phyloP scores from a whole-genome alignment of 2,797 vertebrate species.

The Pangasius sanitwongsei region DNA sequence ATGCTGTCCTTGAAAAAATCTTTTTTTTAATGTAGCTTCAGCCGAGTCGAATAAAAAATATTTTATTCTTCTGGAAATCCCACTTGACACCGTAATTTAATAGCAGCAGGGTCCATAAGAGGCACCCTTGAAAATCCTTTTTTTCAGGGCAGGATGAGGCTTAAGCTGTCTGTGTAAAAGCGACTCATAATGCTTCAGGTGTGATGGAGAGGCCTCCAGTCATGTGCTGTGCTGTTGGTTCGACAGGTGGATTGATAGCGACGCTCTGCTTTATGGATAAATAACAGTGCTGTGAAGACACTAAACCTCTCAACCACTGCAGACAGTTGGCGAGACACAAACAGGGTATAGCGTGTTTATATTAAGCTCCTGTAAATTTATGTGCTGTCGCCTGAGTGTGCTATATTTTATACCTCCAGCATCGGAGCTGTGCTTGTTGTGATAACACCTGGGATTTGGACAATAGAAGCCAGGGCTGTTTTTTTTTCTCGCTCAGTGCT shows the following conservation, averaged over 20 bases:
- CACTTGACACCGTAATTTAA: background rate
- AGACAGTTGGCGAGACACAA: constrained; percentile 48
- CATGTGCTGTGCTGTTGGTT: background rate
- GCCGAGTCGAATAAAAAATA: background rate
- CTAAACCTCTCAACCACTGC: constrained; percentile 48
- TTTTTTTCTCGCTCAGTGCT: background rate
- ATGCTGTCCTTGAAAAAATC: background rate
- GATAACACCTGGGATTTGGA: constrained; percentile 52
- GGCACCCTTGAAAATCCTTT: background rate
- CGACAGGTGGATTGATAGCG: background rate
- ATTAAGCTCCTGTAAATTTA: constrained; percentile 56
- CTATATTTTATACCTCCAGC: constrained; percentile 43
- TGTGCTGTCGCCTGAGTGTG: constrained; percentile 54
- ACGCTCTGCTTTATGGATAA: constrained; percentile 5
- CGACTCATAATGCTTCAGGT: background rate
- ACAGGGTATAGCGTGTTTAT: constrained; percentile 58
- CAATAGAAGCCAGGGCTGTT: constrained; percentile 23
- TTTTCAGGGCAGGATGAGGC: background rate
- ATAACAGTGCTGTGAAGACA: constrained; percentile 38
- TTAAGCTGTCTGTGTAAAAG: background rate
- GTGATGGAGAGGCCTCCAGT: background rate
- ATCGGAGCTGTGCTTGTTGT: background rate
- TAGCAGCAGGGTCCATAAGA: background rate
- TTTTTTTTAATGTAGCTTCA: background rate
- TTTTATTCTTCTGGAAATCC: background rate